Percentiles rank a stretch among this genome's conserved stretches.
Conservation (phyloP, 2,797 vertebrate genomes). For the Macropodus opercularis region DNA sequence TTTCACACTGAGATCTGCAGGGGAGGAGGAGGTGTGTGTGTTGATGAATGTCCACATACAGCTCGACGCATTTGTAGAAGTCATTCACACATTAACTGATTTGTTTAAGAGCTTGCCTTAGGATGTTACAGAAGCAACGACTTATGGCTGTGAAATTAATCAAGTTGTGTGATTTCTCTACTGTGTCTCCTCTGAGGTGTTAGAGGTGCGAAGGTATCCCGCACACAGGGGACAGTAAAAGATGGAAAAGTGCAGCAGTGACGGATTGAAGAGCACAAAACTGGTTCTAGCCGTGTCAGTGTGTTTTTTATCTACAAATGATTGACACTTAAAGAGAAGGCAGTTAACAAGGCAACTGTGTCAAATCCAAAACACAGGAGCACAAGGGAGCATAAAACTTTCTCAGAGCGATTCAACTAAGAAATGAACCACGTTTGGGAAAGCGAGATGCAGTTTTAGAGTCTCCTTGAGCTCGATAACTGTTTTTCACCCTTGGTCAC, state of each 20-base stretch:
- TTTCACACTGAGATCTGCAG: slow-evolving; percentile 32
- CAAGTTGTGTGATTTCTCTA: slow-evolving; percentile 10
- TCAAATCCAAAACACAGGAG: slow-evolving; percentile 23
- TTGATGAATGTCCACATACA: slow-evolving; percentile 53
- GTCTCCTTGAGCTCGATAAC: slow-evolving; percentile 8
- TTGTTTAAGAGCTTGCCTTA: slow-evolving; percentile 43
- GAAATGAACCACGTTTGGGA: slow-evolving; percentile 14
- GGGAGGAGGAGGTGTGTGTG: slow-evolving; percentile 13
- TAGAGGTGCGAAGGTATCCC: not conserved
- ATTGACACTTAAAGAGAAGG: slow-evolving; percentile 26
- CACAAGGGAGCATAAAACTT: slow-evolving; percentile 28
- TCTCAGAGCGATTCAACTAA: slow-evolving; percentile 16
- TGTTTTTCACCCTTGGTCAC: slow-evolving; percentile 2
- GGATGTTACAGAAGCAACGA: slow-evolving; percentile 5
- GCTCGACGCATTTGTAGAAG: slow-evolving; percentile 42
- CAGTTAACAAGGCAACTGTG: slow-evolving; percentile 17
- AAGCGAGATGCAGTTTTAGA: slow-evolving; percentile 12
- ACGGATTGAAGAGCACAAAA: not conserved
- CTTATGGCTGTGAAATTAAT: slow-evolving; percentile 30
- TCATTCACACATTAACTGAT: slow-evolving; percentile 68
- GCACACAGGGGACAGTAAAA: slow-evolving; percentile 6
- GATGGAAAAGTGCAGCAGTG: not conserved
- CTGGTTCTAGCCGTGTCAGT: slow-evolving; percentile 17
- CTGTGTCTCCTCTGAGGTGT: not conserved
- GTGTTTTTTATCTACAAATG: slow-evolving; percentile 10